Conservation (phyloP, 2,113 vertebrate species). For the Lanius collurio region DNA sequence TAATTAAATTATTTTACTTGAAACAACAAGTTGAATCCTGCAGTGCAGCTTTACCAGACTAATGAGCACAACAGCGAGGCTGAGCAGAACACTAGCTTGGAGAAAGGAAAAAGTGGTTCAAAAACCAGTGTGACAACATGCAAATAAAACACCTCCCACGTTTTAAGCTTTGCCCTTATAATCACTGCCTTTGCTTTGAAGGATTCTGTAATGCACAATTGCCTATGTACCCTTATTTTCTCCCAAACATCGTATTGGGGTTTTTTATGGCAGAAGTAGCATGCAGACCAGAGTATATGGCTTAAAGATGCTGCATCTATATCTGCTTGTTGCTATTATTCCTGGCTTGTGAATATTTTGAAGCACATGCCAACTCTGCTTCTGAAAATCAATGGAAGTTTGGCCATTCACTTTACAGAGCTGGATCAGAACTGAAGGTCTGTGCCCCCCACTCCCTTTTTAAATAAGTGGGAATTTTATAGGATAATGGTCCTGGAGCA, state of each 20-base stretch:
- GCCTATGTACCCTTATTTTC: not conserved
- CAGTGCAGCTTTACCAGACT: constrained; percentile 33
- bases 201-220: not conserved
- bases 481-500: constrained; percentile 47
- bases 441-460: constrained; percentile 10
- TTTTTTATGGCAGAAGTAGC: not conserved
- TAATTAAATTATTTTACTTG: constrained; percentile 46
- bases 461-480: constrained; percentile 59
- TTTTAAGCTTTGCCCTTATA: not conserved
- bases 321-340: constrained; percentile 5
- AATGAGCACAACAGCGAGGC: constrained; percentile 49
- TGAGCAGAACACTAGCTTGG: not conserved
- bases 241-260: not conserved
- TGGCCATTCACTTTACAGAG: constrained; percentile 30
- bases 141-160: constrained; percentile 20
- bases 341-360: constrained; percentile 29
- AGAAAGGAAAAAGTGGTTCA: constrained; percentile 40
- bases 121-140: constrained; percentile 54
- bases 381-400: constrained; percentile 54
- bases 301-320: not conserved
- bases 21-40: constrained; percentile 44
- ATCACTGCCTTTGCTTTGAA: not conserved
- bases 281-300: fast-evolving
- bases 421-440: constrained; percentile 23
- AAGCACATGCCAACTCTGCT: not conserved